Base-by-base conservation (phyloP, 2,888 invertebrate genomes). In the Ophion obscuratus region DNA sequence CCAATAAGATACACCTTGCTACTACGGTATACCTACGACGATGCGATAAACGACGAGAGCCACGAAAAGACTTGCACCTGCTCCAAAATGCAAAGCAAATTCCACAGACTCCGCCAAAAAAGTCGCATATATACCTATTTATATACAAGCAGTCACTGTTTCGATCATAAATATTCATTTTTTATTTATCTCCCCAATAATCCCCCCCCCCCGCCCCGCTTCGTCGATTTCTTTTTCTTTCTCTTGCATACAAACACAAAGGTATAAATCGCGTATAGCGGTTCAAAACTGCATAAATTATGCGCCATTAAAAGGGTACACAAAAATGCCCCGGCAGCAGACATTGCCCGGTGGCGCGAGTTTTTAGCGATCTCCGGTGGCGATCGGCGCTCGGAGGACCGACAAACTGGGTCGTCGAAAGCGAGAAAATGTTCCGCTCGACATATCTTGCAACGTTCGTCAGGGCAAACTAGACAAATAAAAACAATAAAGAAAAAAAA, bases 381-480 rank as follows among this genome's bases (percentile, higher is more conserved):
- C 76, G 82, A 85, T 85, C 79, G 44, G 64, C 4, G 17, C 74
- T 68, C 57, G 1, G 73, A 66, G 24, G 64, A 64, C 71, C 70
- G 82, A 83, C 83, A 86, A 83, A 74, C 53, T 83, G 83, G 85
- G 80, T 86, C 85, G 77, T 66, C 77, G 70, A 61, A 24, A 77
- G 61, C 74, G 76, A 80, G 80, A 80, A 83, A 83, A 83, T 80
- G 80, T 75, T 84, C 62, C 76, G 73, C 40, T 40, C 4, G 20
- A 9, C 70, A 10, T 9, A 40, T 53, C 27, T 53, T 9, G 47
- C 62, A 71, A 14, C 62, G 57, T 53, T 61, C 44, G 66, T 59
- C 68, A 57, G 44, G 27, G 67, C 40, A 20, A 64, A 71, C 66
- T 59, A 66, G 57, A 80, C n/a, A 14, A 47, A 20, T 7, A 20